phyloP scores from a whole-genome alignment of 2,113 vertebrate genomes.

The Sinocyclocheilus maitianheensis region DNA sequence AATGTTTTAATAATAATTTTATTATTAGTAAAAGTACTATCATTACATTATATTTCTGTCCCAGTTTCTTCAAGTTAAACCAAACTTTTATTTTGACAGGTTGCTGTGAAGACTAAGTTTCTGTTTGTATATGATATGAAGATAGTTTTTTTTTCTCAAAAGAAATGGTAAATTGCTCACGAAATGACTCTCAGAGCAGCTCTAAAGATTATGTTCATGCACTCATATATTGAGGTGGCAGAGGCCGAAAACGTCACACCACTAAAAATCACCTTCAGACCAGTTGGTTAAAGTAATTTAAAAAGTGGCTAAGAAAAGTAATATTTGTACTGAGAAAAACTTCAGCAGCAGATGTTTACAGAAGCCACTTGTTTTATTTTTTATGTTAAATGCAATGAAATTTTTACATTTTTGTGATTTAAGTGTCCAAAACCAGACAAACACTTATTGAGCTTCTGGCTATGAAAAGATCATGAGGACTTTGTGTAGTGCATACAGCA shows the following conservation, averaged over 20 bases:
- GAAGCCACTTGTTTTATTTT: neutral
- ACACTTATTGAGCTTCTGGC: neutral
- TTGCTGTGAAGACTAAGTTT: too few relatives aligned
- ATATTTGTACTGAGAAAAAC: neutral
- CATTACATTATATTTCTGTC: too few relatives aligned
- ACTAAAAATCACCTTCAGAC: neutral
- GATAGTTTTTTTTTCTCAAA: too few relatives aligned
- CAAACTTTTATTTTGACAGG: too few relatives aligned
- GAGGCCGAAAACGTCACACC: neutral
- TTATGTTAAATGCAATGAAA: neutral
- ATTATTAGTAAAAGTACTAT: too few relatives aligned
- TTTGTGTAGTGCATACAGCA: neutral
- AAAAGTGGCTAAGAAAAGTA: neutral
- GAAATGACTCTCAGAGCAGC: too few relatives aligned
- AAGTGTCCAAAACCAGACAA: neutral
- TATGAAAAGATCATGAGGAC: neutral
- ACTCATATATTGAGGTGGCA: too few relatives aligned
- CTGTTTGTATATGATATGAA: too few relatives aligned
- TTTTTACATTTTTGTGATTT: neutral
- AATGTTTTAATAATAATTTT: too few relatives aligned
- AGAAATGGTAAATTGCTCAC: too few relatives aligned
- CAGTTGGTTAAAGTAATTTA: neutral
- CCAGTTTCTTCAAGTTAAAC: too few relatives aligned
- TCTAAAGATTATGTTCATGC: too few relatives aligned
- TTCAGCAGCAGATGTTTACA: neutral